phyloP scores from a whole-genome alignment of 1,140 invertebrate genomes.

The Aphelinus certus region DNA sequence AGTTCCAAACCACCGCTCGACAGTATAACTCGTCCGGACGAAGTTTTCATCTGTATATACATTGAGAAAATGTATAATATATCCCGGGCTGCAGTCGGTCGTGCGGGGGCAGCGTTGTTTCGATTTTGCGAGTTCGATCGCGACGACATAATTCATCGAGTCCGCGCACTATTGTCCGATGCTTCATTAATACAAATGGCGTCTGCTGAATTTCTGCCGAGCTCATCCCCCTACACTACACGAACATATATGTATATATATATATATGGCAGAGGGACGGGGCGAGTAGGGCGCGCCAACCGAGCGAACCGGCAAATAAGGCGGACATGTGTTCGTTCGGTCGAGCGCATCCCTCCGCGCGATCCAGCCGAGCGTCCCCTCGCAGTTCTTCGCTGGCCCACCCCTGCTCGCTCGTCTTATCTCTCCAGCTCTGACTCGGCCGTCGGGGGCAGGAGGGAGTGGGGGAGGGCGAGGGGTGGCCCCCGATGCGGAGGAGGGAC shows the following conservation, averaged over 20 bases:
- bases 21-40: background rate
- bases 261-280: background rate
- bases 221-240: slow-evolving; percentile 39
- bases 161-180: slow-evolving; percentile 62
- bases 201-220: slow-evolving; percentile 64
- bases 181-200: slow-evolving; percentile 68
- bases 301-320: slow-evolving; percentile 29
- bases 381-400: background rate
- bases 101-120: slow-evolving; percentile 44
- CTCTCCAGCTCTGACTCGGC: background rate
- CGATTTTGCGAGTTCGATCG: slow-evolving; percentile 60
- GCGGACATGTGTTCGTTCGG: slow-evolving; percentile 29
- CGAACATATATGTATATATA: background rate
- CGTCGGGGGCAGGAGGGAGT: background rate
- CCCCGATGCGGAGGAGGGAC: slow-evolving; percentile 40
- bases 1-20: no score
- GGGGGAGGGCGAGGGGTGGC: background rate
- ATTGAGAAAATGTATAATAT: slow-evolving; percentile 7
- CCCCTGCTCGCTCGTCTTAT: background rate
- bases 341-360: slow-evolving; percentile 32
- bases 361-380: slow-evolving; percentile 45
- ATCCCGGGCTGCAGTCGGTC: background rate
- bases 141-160: slow-evolving; percentile 66
- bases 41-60: slow-evolving; percentile 10
- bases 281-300: background rate